These are phyloP conservation scores for Lophius americanus DNA, from an alignment of 2,797 vertebrate genomes.

Conservation along the genomic window DNA sequence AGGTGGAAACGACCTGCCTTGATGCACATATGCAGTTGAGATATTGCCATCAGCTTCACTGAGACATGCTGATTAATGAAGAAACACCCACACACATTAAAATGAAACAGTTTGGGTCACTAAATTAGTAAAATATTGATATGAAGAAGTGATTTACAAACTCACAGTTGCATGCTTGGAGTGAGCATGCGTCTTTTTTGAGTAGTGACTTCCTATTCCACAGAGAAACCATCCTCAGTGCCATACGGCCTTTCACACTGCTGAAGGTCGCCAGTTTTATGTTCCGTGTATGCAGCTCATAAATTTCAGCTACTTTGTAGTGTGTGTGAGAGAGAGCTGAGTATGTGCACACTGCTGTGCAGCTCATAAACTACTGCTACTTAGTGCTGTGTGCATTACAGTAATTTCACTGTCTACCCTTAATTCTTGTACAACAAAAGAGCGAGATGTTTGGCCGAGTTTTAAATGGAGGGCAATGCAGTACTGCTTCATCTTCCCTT, in stretches of 20 bases:
- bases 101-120: conserved; percentile 9
- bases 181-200: conserved; percentile 34
- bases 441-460: conserved; percentile 48
- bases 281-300: conserved; percentile 79
- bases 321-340: conserved; percentile 42
- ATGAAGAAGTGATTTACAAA: conserved; percentile 28
- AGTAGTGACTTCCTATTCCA: conserved; percentile 64
- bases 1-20: conserved; percentile 48
- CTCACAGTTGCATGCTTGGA: conserved; percentile 23
- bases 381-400: conserved; percentile 78
- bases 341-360: conserved; percentile 54
- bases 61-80: conserved; percentile 45
- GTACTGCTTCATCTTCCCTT: conserved; percentile 17
- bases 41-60: conserved; percentile 47
- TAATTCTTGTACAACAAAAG: conserved; percentile 59
- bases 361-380: conserved; percentile 78
- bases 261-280: conserved; percentile 82
- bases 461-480: conserved; percentile 34
- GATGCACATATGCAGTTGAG: conserved; percentile 48
- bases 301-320: conserved; percentile 80
- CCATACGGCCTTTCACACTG: conserved; percentile 65
- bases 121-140: conserved; percentile 1
- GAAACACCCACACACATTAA: conserved; percentile 6
- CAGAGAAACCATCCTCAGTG: conserved; percentile 69
- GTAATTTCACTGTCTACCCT: conserved; percentile 75